Percentiles rank a stretch among this genome's conserved stretches.
These are phyloP conservation scores for Helicoverpa armigera DNA, from an alignment of 1,140 invertebrate species.

Conservation along the genomic window DNA sequence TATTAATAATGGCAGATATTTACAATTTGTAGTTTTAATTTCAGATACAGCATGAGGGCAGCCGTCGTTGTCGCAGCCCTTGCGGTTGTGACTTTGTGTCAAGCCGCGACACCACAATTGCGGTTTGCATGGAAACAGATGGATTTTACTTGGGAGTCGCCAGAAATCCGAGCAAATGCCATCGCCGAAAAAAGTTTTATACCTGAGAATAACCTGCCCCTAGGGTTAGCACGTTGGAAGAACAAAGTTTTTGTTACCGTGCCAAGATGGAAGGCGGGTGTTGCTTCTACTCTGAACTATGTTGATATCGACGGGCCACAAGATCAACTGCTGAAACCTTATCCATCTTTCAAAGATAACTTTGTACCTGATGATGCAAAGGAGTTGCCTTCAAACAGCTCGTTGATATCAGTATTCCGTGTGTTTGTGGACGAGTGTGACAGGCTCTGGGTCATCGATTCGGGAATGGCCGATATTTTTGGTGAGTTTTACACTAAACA, in stretches of 20 bases:
- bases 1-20: not conserved
- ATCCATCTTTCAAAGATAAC: slow-evolving; percentile 90
- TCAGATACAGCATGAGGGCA: slow-evolving; percentile 74
- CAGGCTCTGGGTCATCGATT: slow-evolving; percentile 92
- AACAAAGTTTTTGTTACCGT: slow-evolving; percentile 93
- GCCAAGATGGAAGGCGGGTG: slow-evolving; percentile 92
- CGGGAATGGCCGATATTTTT: slow-evolving; percentile 91
- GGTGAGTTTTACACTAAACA: slow-evolving; percentile 81
- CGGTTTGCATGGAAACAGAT: slow-evolving; percentile 91
- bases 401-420: slow-evolving; percentile 90
- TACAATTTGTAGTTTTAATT: slow-evolving; percentile 53
- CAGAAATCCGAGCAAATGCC: slow-evolving; percentile 87
- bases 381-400: slow-evolving; percentile 85
- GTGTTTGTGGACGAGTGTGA: slow-evolving; percentile 90
- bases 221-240: slow-evolving; percentile 91
- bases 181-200: slow-evolving; percentile 89
- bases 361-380: slow-evolving; percentile 84
- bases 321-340: slow-evolving; percentile 89
- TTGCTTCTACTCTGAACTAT: slow-evolving; percentile 91
- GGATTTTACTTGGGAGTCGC: slow-evolving; percentile 90
- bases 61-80: slow-evolving; percentile 69
- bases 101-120: slow-evolving; percentile 89
- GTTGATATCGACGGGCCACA: slow-evolving; percentile 87
- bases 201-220: slow-evolving; percentile 90
- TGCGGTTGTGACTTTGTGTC: slow-evolving; percentile 62